Percentiles rank a stretch among this genome's conserved stretches.
Evolutionary conservation across 2,888 invertebrate species (phyloP).

Genomic region (Ennomos erosarius): DNA sequence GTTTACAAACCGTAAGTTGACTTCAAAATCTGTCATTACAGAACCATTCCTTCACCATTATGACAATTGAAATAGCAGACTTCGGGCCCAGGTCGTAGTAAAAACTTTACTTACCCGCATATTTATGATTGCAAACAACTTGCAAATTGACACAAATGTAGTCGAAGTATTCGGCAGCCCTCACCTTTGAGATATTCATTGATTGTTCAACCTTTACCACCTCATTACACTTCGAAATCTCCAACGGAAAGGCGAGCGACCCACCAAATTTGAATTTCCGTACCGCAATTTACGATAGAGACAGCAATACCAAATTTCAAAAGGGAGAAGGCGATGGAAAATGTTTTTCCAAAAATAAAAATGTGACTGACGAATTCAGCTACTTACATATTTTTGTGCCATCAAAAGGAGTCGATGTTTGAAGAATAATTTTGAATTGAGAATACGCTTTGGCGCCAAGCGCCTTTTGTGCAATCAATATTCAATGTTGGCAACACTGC

Average conservation of each 20-base stretch:
- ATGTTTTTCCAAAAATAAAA: slow-evolving; percentile 67
- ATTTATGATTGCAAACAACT: slow-evolving; percentile 1
- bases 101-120: neutral
- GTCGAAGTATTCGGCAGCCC: slow-evolving; percentile 45
- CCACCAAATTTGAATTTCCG: slow-evolving; percentile 83
- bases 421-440: slow-evolving; percentile 84
- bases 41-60: too few species aligned
- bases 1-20: too few species aligned
- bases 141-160: slow-evolving; percentile 24
- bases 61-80: too few species aligned
- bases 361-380: slow-evolving; percentile 78
- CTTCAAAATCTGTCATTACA: too few species aligned
- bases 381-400: slow-evolving; percentile 84
- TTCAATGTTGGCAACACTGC: slow-evolving; percentile 79
- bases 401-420: slow-evolving; percentile 80
- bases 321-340: slow-evolving; percentile 51
- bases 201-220: slow-evolving; percentile 79
- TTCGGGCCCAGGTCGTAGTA: too few species aligned
- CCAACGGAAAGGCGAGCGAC: slow-evolving; percentile 80
- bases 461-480: slow-evolving; percentile 86
- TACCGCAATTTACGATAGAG: slow-evolving; percentile 64
- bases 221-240: slow-evolving; percentile 80
- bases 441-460: slow-evolving; percentile 82
- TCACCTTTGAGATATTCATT: slow-evolving; percentile 71
- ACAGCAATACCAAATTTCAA: slow-evolving; percentile 38